phyloP scores from a whole-genome alignment of 2,797 vertebrate species.

The Tokudaia tokunoshimensis region DNA sequence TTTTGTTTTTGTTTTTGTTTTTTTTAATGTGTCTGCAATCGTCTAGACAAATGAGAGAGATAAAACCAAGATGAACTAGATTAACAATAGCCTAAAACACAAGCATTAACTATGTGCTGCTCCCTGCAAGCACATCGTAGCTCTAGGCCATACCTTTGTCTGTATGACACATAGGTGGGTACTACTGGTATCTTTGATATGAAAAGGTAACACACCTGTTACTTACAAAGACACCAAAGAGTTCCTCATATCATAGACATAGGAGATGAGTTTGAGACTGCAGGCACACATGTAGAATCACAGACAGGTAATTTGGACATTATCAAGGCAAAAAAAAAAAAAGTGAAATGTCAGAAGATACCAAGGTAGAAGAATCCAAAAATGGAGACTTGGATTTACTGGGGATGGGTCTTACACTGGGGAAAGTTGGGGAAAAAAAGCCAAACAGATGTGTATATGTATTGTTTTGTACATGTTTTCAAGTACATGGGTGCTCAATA shows the following conservation, averaged over 20 bases:
- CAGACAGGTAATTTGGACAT: neutral
- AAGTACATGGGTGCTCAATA: neutral
- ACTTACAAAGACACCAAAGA: neutral
- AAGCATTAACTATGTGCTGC: neutral
- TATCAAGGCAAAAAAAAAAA: neutral
- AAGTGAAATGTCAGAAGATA: neutral
- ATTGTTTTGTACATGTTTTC: neutral
- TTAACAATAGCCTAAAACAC: neutral
- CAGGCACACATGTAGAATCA: neutral
- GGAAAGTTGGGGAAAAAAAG: neutral
- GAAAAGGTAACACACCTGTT: neutral
- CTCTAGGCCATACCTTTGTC: neutral
- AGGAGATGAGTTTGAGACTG: neutral
- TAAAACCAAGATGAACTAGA: neutral
- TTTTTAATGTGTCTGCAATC: neutral
- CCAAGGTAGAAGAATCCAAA: neutral
- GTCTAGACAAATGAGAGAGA: neutral
- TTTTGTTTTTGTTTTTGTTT: neutral
- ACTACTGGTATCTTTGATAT: neutral
- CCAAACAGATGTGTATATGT: neutral
- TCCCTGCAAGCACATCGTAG: neutral
- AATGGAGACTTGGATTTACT: neutral
- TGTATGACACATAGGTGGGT: neutral
- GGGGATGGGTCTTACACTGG: neutral
- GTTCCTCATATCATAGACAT: neutral